A percentile compares a stretch with the other conserved stretches of the same genome.
Conservation (phyloP, 2,888 invertebrate species). For the Steromphala cineraria region DNA sequence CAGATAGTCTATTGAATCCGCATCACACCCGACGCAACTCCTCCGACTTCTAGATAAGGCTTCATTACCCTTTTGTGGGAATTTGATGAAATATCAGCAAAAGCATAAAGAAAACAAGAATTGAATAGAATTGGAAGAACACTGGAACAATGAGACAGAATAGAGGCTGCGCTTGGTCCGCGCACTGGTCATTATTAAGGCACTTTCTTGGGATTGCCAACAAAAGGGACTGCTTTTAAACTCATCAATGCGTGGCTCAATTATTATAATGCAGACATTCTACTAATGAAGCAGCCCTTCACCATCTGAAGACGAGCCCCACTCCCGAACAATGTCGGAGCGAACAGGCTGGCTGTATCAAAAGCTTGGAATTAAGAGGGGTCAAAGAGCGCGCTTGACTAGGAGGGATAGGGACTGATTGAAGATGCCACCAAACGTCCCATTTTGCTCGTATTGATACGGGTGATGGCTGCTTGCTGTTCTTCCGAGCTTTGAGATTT, state of each 20-base stretch:
- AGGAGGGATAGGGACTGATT: constrained; percentile 16
- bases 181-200: constrained; percentile 30
- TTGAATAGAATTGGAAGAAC: constrained; percentile 31
- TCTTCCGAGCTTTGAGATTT: constrained; percentile 3
- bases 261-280: constrained; percentile 45
- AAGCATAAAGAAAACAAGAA: constrained; percentile 42
- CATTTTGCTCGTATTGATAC: constrained; percentile 13
- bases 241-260: constrained; percentile 41
- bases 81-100: constrained; percentile 45
- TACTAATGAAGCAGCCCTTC: constrained; percentile 40
- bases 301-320: constrained; percentile 7
- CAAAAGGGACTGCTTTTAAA: constrained; percentile 40
- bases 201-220: constrained; percentile 24
- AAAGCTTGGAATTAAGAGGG: constrained; percentile 6
- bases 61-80: constrained; percentile 44
- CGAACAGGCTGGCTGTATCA: not conserved
- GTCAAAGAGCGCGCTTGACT: constrained; percentile 15
- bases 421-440: constrained; percentile 17
- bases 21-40: constrained; percentile 15
- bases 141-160: constrained; percentile 31
- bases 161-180: constrained; percentile 14
- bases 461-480: constrained; percentile 14
- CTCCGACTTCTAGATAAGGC: constrained; percentile 31
- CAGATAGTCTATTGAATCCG: not conserved
- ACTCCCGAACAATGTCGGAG: not conserved